A percentile compares a stretch with the other conserved stretches of the same genome.
Conservation (phyloP, 1,140 invertebrate genomes). For the Bombus breviceps region DNA sequence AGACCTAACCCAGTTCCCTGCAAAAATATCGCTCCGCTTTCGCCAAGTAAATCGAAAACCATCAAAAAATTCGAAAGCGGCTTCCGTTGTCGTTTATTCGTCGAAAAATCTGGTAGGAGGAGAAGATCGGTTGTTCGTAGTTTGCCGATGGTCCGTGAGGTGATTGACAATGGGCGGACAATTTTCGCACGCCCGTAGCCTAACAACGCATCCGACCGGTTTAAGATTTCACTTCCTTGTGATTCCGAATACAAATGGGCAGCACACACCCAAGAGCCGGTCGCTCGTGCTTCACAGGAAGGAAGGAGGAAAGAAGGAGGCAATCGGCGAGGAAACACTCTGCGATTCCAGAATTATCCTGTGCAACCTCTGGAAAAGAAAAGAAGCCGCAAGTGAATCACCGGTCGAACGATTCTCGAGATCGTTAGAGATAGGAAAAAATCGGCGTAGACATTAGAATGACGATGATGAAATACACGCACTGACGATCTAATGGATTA, state of each 20-base stretch:
- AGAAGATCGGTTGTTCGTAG: constrained; percentile 8
- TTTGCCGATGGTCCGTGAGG: constrained; percentile 37
- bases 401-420: neutral
- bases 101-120: neutral
- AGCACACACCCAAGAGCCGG: neutral
- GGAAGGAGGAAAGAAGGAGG: neutral
- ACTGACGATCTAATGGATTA: neutral
- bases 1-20: neutral
- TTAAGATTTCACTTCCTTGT: constrained; percentile 58
- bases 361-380: constrained; percentile 43
- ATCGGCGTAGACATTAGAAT: neutral
- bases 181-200: constrained; percentile 49
- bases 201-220: constrained; percentile 35
- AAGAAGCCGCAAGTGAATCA: constrained; percentile 20
- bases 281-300: neutral
- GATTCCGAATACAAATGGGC: constrained; percentile 48
- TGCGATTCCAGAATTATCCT: constrained; percentile 21
- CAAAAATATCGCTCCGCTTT: neutral
- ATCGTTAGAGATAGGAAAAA: neutral
- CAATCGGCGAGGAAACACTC: constrained; percentile 26
- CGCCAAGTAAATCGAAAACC: neutral
- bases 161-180: constrained; percentile 28
- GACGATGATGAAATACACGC: neutral
- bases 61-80: constrained; percentile 21
- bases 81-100: neutral